These are phyloP conservation scores for Gymnorhina tibicen DNA, from an alignment of 2,113 vertebrate species.

Conservation along the genomic window DNA sequence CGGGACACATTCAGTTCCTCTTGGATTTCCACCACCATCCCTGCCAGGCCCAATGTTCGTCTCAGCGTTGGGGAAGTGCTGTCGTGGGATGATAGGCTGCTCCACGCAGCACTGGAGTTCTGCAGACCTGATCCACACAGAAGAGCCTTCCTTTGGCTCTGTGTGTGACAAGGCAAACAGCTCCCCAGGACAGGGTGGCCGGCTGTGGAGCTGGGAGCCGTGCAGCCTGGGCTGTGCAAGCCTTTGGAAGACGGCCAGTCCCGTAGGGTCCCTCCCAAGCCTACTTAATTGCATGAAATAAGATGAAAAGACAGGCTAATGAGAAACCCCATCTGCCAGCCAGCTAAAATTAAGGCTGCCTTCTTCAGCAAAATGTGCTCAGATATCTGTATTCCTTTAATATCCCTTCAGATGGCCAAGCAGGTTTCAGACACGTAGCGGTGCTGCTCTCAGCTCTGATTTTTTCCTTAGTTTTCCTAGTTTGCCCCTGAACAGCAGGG, in stretches of 20 bases:
- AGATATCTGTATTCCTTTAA: neutral
- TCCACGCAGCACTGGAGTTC: neutral
- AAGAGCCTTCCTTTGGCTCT: rapidly evolving
- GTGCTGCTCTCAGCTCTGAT: neutral
- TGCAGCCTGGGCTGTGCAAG: neutral
- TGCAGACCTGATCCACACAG: rapidly evolving
- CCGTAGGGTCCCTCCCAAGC: neutral
- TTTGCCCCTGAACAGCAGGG: constrained; percentile 4
- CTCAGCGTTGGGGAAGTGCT: neutral
- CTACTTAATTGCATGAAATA: constrained; percentile 52
- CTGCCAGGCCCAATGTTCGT: rapidly evolving
- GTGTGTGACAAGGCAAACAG: rapidly evolving
- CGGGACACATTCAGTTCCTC: rapidly evolving
- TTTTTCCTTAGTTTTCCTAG: neutral
- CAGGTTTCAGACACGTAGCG: neutral
- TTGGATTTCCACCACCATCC: neutral
- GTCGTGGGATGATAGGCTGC: rapidly evolving
- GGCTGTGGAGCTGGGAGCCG: rapidly evolving
- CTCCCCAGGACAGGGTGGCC: rapidly evolving
- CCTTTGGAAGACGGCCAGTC: neutral
- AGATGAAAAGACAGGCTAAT: constrained; percentile 57
- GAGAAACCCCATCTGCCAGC: constrained; percentile 55
- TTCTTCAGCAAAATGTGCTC: neutral
- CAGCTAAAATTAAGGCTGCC: constrained; percentile 36
- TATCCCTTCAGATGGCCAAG: neutral